These are phyloP conservation scores for Lepisosteus osseus DNA, from an alignment of 2,113 vertebrate species.

Conservation along the genomic window DNA sequence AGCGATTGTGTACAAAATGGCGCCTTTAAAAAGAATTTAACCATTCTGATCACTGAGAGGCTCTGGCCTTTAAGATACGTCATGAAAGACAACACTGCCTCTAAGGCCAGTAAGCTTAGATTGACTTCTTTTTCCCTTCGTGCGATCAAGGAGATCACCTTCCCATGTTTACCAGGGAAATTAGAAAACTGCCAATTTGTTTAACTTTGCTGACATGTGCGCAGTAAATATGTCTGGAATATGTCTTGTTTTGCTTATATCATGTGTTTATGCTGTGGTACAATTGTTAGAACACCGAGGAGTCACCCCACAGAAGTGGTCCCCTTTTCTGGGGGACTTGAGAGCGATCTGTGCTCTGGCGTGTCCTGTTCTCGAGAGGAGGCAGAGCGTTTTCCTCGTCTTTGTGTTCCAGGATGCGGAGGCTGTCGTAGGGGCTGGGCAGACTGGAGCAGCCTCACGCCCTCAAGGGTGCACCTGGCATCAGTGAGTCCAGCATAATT, in stretches of 20 bases:
- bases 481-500: constrained; percentile 66
- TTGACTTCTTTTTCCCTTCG: no score
- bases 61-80: no score
- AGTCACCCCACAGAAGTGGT: constrained; percentile 52
- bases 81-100: no score
- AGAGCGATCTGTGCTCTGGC: no score
- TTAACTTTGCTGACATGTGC: constrained; percentile 37
- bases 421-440: not conserved
- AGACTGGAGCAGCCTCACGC: not conserved
- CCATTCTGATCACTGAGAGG: no score
- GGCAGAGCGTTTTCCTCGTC: no score
- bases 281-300: constrained; percentile 57
- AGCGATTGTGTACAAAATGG: no score
- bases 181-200: constrained; percentile 27
- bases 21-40: no score
- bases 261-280: constrained; percentile 59
- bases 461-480: constrained; percentile 64
- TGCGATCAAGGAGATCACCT: no score
- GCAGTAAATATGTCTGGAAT: constrained; percentile 45
- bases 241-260: constrained; percentile 30
- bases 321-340: constrained; percentile 19
- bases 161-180: constrained; percentile 15
- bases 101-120: no score
- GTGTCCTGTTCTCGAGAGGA: no score
- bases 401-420: not conserved